Percentiles rank a stretch among this genome's conserved stretches.
Evolutionary conservation across 23 tunicate species (phyloP).

Genomic region (Oikopleura dioica): DNA sequence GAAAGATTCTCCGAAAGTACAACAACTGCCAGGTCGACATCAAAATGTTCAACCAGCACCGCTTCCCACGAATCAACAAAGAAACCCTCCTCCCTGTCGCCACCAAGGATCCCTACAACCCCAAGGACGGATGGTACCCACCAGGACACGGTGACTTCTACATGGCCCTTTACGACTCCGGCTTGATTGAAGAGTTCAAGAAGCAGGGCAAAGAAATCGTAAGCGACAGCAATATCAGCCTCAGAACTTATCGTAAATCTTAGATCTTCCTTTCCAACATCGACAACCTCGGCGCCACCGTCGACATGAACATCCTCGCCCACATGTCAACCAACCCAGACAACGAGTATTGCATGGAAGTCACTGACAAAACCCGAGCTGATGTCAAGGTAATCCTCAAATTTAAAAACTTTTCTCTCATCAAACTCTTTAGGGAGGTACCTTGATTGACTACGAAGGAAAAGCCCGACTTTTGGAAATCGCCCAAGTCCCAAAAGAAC

Average conservation of each 20-base stretch:
- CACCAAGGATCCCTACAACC: constrained; percentile 21
- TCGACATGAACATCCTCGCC: constrained; percentile 45
- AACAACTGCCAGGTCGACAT: constrained; percentile 61
- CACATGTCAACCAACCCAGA: constrained; percentile 52
- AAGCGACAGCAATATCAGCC: background rate
- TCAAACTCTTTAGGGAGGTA: constrained; percentile 55
- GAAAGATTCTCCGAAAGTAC: constrained; percentile 65
- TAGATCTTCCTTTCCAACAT: constrained; percentile 92
- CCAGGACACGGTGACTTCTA: constrained; percentile 96
- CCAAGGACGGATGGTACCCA: constrained; percentile 86
- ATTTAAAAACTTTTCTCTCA: too few species aligned
- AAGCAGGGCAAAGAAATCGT: background rate
- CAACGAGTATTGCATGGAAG: constrained; percentile 79
- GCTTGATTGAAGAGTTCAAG: constrained; percentile 24
- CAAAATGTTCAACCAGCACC: constrained; percentile 69
- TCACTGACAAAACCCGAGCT: constrained; percentile 83
- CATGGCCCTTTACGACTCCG: constrained; percentile 48
- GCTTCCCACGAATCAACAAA: constrained; percentile 88
- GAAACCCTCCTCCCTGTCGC: constrained; percentile 72
- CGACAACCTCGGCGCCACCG: constrained; percentile 89
- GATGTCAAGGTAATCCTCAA: constrained; percentile 87
- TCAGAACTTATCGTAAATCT: constrained; percentile 12
- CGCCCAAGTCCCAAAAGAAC: constrained; percentile 83
- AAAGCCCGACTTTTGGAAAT: constrained; percentile 63
- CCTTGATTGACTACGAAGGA: constrained; percentile 55